A percentile compares a stretch with the other conserved stretches of the same genome.
Conservation (phyloP, 1,140 invertebrate species). For the Cyclargus thomasi region DNA sequence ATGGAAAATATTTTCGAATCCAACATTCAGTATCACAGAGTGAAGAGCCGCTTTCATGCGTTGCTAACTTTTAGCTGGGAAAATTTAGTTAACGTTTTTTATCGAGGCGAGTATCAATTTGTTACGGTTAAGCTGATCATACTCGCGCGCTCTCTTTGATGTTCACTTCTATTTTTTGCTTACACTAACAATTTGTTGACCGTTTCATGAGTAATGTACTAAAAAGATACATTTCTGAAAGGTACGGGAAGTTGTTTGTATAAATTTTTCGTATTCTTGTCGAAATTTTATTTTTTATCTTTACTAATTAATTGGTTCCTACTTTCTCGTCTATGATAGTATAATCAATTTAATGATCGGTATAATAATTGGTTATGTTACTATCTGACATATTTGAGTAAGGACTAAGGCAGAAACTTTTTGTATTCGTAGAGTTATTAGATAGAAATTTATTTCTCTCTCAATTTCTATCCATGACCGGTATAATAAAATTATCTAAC, state of each 20-base stretch:
- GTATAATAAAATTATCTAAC: conserved; percentile 1
- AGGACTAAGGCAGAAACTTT: too few species aligned
- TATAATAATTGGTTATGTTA: too few species aligned
- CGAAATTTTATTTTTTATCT: neutral
- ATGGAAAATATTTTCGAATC: conserved; percentile 6
- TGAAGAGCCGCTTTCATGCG: conserved; percentile 17
- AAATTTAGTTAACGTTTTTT: conserved; percentile 29
- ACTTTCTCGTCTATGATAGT: too few species aligned
- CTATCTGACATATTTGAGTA: too few species aligned
- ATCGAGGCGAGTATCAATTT: conserved; percentile 34
- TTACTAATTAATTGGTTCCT: too few species aligned
- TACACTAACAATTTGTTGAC: conserved; percentile 17
- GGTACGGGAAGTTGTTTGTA: neutral
- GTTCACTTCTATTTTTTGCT: conserved; percentile 33
- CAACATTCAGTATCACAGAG: conserved; percentile 10
- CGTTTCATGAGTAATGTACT: conserved; percentile 9
- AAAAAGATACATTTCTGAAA: neutral
- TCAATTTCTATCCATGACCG: neutral
- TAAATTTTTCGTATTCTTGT: too few species aligned
- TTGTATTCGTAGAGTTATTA: neutral
- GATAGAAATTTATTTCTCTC: neutral
- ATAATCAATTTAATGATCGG: too few species aligned
- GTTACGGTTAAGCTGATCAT: conserved; percentile 35
- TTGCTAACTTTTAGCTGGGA: conserved; percentile 21
- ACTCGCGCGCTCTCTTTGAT: conserved; percentile 37